These are phyloP conservation scores for Mohoua ochrocephala DNA, from an alignment of 2,113 vertebrate species.

Conservation along the genomic window DNA sequence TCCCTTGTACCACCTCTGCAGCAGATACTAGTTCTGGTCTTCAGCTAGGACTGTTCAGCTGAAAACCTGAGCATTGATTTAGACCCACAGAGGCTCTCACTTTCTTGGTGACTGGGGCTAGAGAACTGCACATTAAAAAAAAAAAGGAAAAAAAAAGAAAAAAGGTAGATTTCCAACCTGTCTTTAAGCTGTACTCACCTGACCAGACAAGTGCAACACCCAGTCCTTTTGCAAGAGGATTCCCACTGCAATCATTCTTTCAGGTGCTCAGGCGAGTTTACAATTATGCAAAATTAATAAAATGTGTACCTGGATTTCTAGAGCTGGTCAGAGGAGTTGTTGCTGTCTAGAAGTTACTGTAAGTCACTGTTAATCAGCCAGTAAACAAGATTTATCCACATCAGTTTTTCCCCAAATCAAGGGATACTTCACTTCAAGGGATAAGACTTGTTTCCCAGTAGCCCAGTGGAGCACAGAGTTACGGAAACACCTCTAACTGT, in stretches of 20 bases:
- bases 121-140: background rate
- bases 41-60: background rate
- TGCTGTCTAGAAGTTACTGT: background rate
- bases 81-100: background rate
- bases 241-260: conserved; percentile 3
- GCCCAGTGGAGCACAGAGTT: background rate
- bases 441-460: background rate
- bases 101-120: background rate
- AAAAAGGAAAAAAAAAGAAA: background rate
- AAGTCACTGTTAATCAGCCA: background rate
- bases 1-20: background rate
- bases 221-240: background rate
- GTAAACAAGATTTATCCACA: background rate
- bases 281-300: background rate
- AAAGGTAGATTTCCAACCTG: background rate
- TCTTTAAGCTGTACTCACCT: background rate
- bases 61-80: background rate
- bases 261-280: background rate
- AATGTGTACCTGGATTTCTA: background rate
- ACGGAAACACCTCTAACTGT: background rate
- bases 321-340: background rate
- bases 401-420: background rate
- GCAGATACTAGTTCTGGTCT: background rate
- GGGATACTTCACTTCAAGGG: background rate
- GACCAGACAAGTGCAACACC: background rate